These are phyloP conservation scores for Galago senegalensis DNA, from an alignment of 2,797 vertebrate genomes.

Conservation along the genomic window DNA sequence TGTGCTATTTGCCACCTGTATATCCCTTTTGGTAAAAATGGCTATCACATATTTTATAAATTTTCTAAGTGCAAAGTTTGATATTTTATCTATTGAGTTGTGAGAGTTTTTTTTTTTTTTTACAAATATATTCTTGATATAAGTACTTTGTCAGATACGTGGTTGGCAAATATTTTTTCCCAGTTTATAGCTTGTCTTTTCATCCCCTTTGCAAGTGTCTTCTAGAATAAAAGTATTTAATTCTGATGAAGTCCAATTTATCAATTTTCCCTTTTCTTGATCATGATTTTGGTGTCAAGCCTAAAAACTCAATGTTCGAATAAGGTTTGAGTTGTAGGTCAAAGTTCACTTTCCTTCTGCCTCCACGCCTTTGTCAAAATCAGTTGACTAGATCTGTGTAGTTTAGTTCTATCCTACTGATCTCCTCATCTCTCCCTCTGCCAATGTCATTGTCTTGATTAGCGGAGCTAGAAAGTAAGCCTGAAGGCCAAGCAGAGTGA, in stretches of 20 bases:
- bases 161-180: background rate
- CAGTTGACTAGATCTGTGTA: background rate
- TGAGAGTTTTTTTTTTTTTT: background rate
- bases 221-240: background rate
- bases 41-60: background rate
- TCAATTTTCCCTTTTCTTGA: background rate
- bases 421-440: background rate
- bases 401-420: background rate
- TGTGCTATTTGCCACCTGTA: background rate
- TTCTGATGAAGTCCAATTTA: background rate
- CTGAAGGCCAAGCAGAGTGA: background rate
- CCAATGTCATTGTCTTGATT: background rate
- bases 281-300: background rate
- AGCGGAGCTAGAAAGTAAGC: background rate
- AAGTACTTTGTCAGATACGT: background rate
- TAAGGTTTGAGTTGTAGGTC: background rate
- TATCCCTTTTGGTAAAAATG: background rate
- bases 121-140: background rate
- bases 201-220: background rate
- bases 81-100: background rate
- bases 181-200: background rate
- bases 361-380: background rate
- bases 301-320: background rate
- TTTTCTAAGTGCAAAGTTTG: background rate
- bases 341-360: background rate